A percentile compares a stretch with the other conserved stretches of the same genome.
Evolutionary conservation across 2,113 vertebrate genomes (phyloP).

Genomic region (Pantherophis guttatus): DNA sequence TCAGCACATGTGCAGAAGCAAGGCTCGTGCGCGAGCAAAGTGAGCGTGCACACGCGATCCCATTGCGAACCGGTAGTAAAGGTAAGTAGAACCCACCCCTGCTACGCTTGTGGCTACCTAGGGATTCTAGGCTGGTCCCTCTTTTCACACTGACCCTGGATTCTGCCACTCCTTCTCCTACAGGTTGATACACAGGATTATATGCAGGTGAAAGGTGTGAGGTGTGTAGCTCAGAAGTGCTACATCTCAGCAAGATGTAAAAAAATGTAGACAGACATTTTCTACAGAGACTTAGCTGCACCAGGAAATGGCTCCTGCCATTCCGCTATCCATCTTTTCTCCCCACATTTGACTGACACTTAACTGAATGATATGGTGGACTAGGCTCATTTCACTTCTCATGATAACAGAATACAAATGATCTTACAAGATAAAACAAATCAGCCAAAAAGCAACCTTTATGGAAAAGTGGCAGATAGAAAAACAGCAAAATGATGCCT

Average conservation of each 20-base stretch:
- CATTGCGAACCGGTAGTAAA: too few species aligned
- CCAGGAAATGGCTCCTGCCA: neutral
- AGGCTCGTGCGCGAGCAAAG: too few species aligned
- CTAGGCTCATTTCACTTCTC: neutral
- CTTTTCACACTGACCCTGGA: too few species aligned
- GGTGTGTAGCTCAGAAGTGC: neutral
- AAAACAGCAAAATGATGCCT: neutral
- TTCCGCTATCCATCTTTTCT: neutral
- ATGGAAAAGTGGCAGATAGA: neutral
- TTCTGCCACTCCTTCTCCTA: too few species aligned
- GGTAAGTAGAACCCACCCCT: too few species aligned
- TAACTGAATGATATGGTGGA: neutral
- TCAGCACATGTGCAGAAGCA: too few species aligned
- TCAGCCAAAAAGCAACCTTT: neutral
- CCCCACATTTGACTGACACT: neutral
- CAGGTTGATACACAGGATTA: neutral
- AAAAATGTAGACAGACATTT: neutral
- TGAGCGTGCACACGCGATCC: accelerated
- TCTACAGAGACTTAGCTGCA: neutral
- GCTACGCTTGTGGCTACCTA: too few species aligned
- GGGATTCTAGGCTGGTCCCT: too few species aligned
- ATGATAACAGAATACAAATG: neutral
- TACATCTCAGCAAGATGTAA: neutral
- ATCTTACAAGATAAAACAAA: neutral
- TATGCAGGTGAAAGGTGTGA: neutral